phyloP scores from a whole-genome alignment of 64 coral and sea anemone species.

The Stichodactyla helianthus region DNA sequence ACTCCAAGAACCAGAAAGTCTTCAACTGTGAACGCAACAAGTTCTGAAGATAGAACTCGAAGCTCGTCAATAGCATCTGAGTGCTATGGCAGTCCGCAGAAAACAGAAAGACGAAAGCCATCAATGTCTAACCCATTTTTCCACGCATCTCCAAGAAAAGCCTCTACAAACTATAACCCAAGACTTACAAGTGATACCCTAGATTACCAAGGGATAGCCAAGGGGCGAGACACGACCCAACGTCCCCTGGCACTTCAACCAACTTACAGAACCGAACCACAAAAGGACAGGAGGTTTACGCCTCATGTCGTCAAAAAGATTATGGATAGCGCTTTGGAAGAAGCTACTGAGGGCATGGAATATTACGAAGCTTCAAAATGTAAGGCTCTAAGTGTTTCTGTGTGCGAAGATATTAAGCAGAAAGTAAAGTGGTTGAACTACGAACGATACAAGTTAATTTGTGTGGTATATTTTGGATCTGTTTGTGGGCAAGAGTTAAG shows the following conservation, averaged over 20 bases:
- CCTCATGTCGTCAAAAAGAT: conserved; percentile 69
- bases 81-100: conserved; percentile 21
- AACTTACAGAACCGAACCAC: conserved; percentile 54
- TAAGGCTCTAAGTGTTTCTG: conserved; percentile 41
- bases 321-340: conserved; percentile 74
- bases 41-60: background rate
- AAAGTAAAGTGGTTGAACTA: conserved; percentile 88
- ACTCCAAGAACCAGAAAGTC: background rate
- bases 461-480: conserved; percentile 83
- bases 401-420: conserved; percentile 92
- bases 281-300: conserved; percentile 53
- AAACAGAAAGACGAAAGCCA: conserved; percentile 32
- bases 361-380: conserved; percentile 68
- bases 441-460: conserved; percentile 75
- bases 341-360: conserved; percentile 54
- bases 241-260: conserved; percentile 31
- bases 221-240: background rate
- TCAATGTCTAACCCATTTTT: conserved; percentile 23
- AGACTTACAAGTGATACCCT: conserved; percentile 17
- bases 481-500: conserved; percentile 73
- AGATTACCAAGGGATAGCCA: background rate
- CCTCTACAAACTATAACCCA: conserved; percentile 17
- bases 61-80: conserved; percentile 5
- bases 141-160: conserved; percentile 18
- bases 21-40: background rate